Evolutionary conservation across 1,140 invertebrate species (phyloP), one percentile per base, ranked within the genome.

Genomic region (Drosophila pachea): DNA sequence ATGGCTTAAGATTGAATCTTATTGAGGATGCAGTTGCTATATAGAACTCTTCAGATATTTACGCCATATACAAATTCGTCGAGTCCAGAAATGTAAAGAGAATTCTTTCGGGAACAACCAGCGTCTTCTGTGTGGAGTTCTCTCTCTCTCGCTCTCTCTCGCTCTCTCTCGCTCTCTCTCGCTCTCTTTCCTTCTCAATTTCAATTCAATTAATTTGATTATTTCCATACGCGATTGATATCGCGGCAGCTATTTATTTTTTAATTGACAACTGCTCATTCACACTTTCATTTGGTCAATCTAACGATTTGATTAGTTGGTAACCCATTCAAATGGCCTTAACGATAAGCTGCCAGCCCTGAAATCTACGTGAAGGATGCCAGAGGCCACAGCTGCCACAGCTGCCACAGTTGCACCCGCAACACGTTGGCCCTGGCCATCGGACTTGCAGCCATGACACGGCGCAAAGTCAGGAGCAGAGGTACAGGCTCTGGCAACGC

Each of bases 381-480:
- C n/a, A 43, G 56, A 60, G 42, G 52, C 52, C 52, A 63, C n/a
- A 29, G 59, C 36, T 55, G 35, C 65, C n/a, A 43, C 65, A 60
- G 42, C 42, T 48, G 52, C 52, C 52, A 63, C n/a, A 29, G 59
- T 32, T 55, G 35, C 65, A 61, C 65, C 65, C 65, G 65, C 65
- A 61, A 68, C 49, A 45, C 38, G 52, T 29, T 7, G 29, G 48
- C 48, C 58, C 16, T 4, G 38, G 35, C 58, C 42, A 54, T 29
- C 52, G 43, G 60, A 55, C 52, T 64, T 68, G 52, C 47, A 69
- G 36, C 67, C 42, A 56, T 68, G 66, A 42, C 59, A 63, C 33
- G 16, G 12, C 58, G 65, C 60, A 16, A 48, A 54, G 36, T 50
- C 47, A 64, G 53, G 43, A 35, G 2, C 61, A 50, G 67, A 64